Evolutionary conservation across 2,888 invertebrate genomes (phyloP), one percentile per base, ranked within the genome.

Genomic region (Exocentrus adspersus): DNA sequence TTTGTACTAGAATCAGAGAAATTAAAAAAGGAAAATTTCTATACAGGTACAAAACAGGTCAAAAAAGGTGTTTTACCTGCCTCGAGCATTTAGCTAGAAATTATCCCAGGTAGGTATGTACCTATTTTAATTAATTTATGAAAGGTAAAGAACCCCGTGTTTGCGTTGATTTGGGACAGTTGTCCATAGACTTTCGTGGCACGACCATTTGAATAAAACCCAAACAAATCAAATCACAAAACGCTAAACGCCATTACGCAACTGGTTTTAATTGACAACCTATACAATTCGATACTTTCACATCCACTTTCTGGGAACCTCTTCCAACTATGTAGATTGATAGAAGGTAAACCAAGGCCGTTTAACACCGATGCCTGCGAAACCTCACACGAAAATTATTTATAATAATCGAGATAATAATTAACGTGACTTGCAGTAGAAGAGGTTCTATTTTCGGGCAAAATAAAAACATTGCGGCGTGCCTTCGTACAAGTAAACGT

Each of bases 281-380:
- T 41, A 28, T 41, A 42, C 30, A 41, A 12, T 53, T 53, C 19
- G 19, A 28, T 41, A 42, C 30, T 20, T 9, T 53, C 21, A 12
- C 19, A 37, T 37, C 43, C 43, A 54, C 54, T 43, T 54, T 54
- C 28, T 43, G 43, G n/a, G 53, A 45, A 54, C 37, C 28, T 37
- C 37, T 32, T 12, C 50, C 30, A 43, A 21, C 43, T 7, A n/a
- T n/a, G n/a, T n/a, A 21, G 21, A 14, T 1, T 20, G 19, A 56
- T n/a, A 46, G 7, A 57, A 46, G 19, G 46, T 17, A 57, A 57
- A 57, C 46, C 57, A 57, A 57, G 57, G 57, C 19, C 57, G 24
- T 43, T 17, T 12, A 28, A 14, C 10, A 42, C 12, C 14, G 20
- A 42, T 2, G 42, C 43, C n/a, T 24, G 24, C 43, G 21, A 28